Evolutionary conservation across 2,888 invertebrate species (phyloP).

Genomic region (Mechanitis messenoides): DNA sequence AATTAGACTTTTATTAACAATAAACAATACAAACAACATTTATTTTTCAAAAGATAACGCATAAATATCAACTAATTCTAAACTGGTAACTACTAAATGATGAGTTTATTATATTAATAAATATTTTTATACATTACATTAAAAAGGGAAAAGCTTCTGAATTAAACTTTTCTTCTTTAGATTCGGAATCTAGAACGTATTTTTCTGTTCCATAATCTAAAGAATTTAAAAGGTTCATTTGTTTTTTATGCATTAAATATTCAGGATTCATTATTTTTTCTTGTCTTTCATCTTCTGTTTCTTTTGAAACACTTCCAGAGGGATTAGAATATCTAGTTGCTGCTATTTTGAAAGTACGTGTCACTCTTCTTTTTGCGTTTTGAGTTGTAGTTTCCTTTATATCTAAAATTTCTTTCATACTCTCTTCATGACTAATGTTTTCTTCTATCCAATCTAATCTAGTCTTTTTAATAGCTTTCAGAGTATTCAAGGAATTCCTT

Average conservation of each 20-base stretch:
- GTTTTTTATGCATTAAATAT: constrained; percentile 44
- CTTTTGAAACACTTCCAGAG: constrained; percentile 39
- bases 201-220: constrained; percentile 53
- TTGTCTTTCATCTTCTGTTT: constrained; percentile 31
- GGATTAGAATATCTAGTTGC: constrained; percentile 29
- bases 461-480: constrained; percentile 13
- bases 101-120: no score
- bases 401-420: constrained; percentile 10
- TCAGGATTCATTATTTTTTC: constrained; percentile 32
- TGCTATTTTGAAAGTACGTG: constrained; percentile 13
- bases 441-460: constrained; percentile 30
- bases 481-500: background rate
- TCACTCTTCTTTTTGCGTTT: constrained; percentile 15
- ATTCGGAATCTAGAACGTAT: constrained; percentile 38
- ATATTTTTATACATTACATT: background rate
- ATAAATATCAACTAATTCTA: no score
- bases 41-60: no score
- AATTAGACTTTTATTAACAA: no score
- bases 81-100: no score
- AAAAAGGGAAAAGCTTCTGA: constrained; percentile 38
- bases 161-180: constrained; percentile 39
- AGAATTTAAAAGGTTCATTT: constrained; percentile 50
- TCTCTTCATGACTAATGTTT: constrained; percentile 21
- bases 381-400: constrained; percentile 10
- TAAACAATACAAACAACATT: no score